Percentiles rank a stretch among this genome's conserved stretches.
Conservation (phyloP, 2,113 vertebrate genomes). For the Trichechus manatus region DNA sequence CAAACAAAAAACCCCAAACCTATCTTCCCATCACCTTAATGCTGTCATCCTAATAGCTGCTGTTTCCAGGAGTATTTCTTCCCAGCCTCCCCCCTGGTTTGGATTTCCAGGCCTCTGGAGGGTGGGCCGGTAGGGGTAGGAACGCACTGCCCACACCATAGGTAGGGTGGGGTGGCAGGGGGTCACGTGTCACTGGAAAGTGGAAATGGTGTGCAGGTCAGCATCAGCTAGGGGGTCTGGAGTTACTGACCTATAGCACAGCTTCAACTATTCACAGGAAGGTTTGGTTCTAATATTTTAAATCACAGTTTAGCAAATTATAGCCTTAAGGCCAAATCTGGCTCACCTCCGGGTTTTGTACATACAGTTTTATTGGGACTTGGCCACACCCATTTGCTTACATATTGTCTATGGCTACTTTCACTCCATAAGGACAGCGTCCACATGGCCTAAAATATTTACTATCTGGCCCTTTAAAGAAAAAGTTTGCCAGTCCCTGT, state of each 20-base stretch:
- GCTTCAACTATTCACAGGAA: background rate
- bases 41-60: background rate
- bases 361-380: background rate
- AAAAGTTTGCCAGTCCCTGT: background rate
- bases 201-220: background rate
- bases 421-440: rapidly evolving
- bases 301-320: background rate
- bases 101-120: background rate
- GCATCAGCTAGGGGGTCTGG: background rate
- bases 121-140: background rate
- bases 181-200: background rate
- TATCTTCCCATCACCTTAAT: background rate
- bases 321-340: background rate
- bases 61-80: background rate
- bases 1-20: background rate
- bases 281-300: background rate
- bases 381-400: background rate
- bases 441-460: background rate
- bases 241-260: background rate
- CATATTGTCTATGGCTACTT: background rate
- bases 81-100: background rate
- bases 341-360: background rate
- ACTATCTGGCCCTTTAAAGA: background rate
- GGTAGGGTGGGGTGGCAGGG: background rate
- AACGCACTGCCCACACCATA: background rate